Base-by-base conservation (phyloP, 2,113 vertebrate species). In the Arizona elegans region DNA sequence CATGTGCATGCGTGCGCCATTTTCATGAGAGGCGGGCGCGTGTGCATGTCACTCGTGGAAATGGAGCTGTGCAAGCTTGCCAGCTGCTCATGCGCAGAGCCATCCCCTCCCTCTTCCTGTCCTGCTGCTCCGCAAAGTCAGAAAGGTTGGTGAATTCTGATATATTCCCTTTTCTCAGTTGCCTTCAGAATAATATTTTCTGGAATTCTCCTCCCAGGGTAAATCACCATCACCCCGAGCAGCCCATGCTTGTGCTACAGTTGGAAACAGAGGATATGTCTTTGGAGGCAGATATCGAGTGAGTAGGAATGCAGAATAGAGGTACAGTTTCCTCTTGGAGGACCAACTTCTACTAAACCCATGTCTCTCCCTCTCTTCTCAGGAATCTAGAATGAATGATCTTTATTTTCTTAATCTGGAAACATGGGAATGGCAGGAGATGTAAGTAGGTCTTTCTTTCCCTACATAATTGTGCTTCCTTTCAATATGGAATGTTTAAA, bases 281-380 rank as follows among this genome's bases (percentile, higher is more conserved):
- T 99, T 99, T 10, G 99, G 99, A 56, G 99, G 99, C 93, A 97
- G 99, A 96, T 99, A 99, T 88, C 98, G 98, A 95, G 99, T 99
- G 95, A 97, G 98, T 33, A 33, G 24, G 26, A 11, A 21, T 23
- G 65, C 81, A 0, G 3, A 19, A 75, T 15, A 1, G 12, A 0
- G 0, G 0, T 0, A 15, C 0, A 9, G 0, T 38, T 90, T 55
- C 59, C 1, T 58, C 9, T 3, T 38, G 1, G 3, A 2, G 3
- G 54, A 85, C 86, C 21, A 5, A 0, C 2, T 5, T 75, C 87
- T 47, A 94, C 65, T 47, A 17, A 75, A 8, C 15, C 3, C 12
- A 0, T 33, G 0, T 23, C 7, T 88, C n/a, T 96, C 93, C 91
- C 59, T 94, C 94, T 94, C 94, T 8, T 94, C 94, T 70, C 50